phyloP scores from a whole-genome alignment of 2,797 vertebrate species.

The Erpetoichthys calabaricus region DNA sequence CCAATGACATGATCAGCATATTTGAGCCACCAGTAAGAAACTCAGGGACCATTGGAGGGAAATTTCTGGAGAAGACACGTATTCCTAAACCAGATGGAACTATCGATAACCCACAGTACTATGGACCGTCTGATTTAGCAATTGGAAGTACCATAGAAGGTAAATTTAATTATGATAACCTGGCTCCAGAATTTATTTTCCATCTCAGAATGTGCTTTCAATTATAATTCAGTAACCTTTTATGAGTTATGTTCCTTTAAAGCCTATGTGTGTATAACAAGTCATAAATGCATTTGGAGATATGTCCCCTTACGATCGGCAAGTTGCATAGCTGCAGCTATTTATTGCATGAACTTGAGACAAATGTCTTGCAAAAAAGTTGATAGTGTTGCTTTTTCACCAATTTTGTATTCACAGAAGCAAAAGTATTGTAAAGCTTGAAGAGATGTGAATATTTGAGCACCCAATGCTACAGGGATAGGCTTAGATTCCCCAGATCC shows the following conservation, averaged over 20 bases:
- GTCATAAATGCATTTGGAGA: too few species aligned
- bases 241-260: neutral
- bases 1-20: slow-evolving; percentile 69
- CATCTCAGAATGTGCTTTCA: neutral
- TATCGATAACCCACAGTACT: slow-evolving; percentile 55
- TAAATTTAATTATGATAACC: slow-evolving; percentile 24
- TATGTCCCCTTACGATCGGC: too few species aligned
- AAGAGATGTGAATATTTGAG: too few species aligned
- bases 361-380: too few species aligned
- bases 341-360: too few species aligned
- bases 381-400: too few species aligned
- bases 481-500: too few species aligned
- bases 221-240: neutral
- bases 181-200: too few species aligned
- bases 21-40: slow-evolving; percentile 67
- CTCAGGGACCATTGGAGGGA: slow-evolving; percentile 69
- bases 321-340: too few species aligned
- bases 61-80: slow-evolving; percentile 60
- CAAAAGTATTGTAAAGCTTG: too few species aligned
- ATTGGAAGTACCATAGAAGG: slow-evolving; percentile 74
- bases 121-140: slow-evolving; percentile 66
- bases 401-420: too few species aligned
- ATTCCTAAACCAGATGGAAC: slow-evolving; percentile 61
- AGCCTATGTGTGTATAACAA: neutral
- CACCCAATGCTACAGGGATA: too few species aligned